Evolutionary conservation across 2,113 vertebrate species (phyloP).

Genomic region (Dipodomys spectabilis): DNA sequence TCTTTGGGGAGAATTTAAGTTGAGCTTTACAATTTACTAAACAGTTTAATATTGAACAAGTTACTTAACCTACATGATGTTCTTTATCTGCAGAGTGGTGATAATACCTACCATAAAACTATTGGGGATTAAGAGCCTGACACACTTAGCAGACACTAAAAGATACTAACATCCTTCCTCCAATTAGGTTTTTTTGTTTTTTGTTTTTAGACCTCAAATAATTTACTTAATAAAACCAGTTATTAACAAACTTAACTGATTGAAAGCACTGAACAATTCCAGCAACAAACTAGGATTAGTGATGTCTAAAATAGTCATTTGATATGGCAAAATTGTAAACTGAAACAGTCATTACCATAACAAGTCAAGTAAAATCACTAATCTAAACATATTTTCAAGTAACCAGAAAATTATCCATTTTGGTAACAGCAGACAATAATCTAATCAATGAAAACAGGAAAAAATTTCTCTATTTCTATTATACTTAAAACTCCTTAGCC

Average conservation of each 20-base stretch:
- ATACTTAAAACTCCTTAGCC: slow-evolving; percentile 39
- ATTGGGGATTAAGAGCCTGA: slow-evolving; percentile 42
- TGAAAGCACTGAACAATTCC: slow-evolving; percentile 71
- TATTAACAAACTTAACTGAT: slow-evolving; percentile 76
- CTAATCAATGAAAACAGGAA: slow-evolving; percentile 38
- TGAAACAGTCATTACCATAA: slow-evolving; percentile 44
- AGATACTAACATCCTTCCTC: slow-evolving; percentile 49
- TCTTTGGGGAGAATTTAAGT: slow-evolving; percentile 70
- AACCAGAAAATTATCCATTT: slow-evolving; percentile 62
- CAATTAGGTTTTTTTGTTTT: slow-evolving; percentile 65
- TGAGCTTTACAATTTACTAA: slow-evolving; percentile 36
- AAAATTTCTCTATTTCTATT: slow-evolving; percentile 51
- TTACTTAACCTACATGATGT: background rate
- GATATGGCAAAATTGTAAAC: slow-evolving; percentile 63
- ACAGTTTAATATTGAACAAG: slow-evolving; percentile 19
- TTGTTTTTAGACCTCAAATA: slow-evolving; percentile 73
- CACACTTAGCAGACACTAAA: slow-evolving; percentile 38
- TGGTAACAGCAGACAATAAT: slow-evolving; percentile 44
- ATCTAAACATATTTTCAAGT: slow-evolving; percentile 46
- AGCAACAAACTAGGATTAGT: slow-evolving; percentile 74
- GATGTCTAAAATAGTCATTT: slow-evolving; percentile 68
- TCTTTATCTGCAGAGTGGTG: slow-evolving; percentile 21
- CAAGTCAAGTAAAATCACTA: slow-evolving; percentile 67
- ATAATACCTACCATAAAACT: slow-evolving; percentile 65
- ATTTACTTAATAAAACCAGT: slow-evolving; percentile 80